Conservation (phyloP, 2,888 invertebrate species). For the Apodemia zela region DNA sequence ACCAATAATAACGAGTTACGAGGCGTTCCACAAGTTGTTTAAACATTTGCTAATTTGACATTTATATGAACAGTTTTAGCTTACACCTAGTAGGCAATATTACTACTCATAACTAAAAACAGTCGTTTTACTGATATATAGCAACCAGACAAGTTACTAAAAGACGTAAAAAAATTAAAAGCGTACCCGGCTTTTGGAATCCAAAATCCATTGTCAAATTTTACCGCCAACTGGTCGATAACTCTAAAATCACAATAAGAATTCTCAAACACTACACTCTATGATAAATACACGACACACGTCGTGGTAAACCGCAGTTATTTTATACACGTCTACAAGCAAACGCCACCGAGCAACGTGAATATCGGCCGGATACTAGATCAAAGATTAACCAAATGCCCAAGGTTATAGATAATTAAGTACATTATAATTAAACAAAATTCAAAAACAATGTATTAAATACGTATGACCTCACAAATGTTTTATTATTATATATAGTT, state of each 20-base stretch:
- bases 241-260: not conserved
- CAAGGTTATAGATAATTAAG: constrained; percentile 7
- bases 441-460: not conserved
- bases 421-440: constrained; percentile 4
- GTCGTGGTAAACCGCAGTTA: not conserved
- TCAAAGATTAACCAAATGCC: constrained; percentile 11
- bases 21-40: no score
- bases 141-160: no score
- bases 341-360: not conserved
- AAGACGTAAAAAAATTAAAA: not conserved
- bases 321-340: not conserved
- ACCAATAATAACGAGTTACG: no score
- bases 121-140: no score
- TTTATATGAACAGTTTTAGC: no score
- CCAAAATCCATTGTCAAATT: constrained; percentile 1
- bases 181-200: not conserved
- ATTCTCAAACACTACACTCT: not conserved
- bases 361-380: constrained; percentile 2
- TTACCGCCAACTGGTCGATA: not conserved
- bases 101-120: no score
- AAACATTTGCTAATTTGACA: no score
- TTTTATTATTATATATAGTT: not conserved
- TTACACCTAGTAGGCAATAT: no score
- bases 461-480: not conserved
- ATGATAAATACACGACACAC: not conserved